Evolutionary conservation across 2,113 vertebrate genomes (phyloP).

Genomic region (Alexandromys fortis): DNA sequence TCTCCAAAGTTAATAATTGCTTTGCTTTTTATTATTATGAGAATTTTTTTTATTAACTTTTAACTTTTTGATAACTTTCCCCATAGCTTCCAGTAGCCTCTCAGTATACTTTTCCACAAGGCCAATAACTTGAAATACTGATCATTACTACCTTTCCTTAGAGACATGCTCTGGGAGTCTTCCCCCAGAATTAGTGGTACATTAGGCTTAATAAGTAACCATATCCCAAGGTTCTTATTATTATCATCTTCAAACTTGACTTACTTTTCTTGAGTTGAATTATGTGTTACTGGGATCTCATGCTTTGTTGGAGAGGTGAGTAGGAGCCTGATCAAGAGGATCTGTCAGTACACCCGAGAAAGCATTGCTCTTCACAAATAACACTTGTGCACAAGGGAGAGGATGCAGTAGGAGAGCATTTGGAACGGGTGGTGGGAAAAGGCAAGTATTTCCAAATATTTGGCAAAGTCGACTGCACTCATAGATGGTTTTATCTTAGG

Average conservation of each 20-base stretch:
- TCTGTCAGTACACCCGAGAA: neutral
- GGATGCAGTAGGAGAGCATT: neutral
- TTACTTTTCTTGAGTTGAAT: neutral
- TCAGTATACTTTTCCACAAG: neutral
- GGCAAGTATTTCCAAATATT: neutral
- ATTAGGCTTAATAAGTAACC: neutral
- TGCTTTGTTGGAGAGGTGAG: neutral
- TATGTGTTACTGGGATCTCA: neutral
- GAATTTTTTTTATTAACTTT: neutral
- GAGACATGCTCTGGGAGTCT: neutral
- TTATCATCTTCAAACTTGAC: neutral
- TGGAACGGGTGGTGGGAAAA: neutral
- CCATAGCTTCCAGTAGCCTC: neutral
- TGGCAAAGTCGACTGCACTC: neutral
- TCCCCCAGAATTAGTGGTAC: neutral
- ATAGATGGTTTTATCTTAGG: neutral
- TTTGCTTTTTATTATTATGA: slow-evolving; percentile 53
- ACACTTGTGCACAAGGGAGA: neutral
- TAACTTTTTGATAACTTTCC: neutral
- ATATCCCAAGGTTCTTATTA: neutral
- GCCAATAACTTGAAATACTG: neutral
- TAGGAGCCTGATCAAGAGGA: neutral
- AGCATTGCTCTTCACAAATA: neutral
- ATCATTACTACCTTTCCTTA: neutral
- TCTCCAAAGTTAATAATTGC: slow-evolving; percentile 26